Conservation (phyloP, 2,797 vertebrate genomes). For the Hozukius guyotensis region DNA sequence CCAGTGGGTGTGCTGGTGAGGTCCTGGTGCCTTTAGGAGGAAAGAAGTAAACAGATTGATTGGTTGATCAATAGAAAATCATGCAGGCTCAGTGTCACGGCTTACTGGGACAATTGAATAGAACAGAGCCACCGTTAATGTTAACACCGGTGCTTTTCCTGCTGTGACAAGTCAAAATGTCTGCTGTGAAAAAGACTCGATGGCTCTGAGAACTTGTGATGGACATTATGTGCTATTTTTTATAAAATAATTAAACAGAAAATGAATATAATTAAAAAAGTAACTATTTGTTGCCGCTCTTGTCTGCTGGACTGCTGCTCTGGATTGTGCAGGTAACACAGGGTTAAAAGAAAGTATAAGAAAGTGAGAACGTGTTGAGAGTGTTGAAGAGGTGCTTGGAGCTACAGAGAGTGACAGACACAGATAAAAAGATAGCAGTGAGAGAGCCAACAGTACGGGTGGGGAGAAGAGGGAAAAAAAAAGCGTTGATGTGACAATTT, state of each 20-base stretch:
- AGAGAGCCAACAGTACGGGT: neutral
- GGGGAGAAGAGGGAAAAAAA: neutral
- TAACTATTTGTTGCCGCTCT: neutral
- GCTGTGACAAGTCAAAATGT: neutral
- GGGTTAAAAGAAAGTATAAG: neutral
- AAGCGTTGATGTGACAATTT: neutral
- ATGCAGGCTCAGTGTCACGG: neutral
- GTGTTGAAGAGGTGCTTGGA: slow-evolving; percentile 19
- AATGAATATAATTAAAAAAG: neutral
- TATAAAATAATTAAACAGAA: neutral
- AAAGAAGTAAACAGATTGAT: neutral
- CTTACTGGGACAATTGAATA: neutral
- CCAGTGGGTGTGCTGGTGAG: neutral
- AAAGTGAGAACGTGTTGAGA: slow-evolving; percentile 20
- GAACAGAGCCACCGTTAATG: neutral
- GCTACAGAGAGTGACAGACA: slow-evolving; percentile 18
- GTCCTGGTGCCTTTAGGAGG: neutral
- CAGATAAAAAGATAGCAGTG: neutral
- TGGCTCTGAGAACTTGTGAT: neutral
- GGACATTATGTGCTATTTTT: neutral
- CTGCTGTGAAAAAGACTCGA: neutral
- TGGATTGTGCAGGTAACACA: neutral
- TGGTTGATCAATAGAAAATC: neutral
- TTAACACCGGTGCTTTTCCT: neutral
- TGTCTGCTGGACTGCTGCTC: neutral